Evolutionary conservation across 2,797 vertebrate genomes (phyloP).

Genomic region (Dermochelys coriacea): DNA sequence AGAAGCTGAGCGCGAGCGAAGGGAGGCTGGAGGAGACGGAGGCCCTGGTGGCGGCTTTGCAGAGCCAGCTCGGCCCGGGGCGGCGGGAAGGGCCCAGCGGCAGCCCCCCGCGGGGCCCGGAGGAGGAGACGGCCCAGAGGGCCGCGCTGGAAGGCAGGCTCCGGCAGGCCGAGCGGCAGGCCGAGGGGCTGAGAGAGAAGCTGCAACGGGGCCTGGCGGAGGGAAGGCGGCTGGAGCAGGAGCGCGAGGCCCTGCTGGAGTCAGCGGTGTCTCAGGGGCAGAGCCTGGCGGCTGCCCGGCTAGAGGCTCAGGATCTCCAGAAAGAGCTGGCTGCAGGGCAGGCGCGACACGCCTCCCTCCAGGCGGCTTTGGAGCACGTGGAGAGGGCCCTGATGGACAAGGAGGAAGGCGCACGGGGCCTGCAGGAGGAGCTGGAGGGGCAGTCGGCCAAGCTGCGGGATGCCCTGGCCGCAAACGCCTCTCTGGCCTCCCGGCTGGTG

Average conservation of each 20-base stretch:
- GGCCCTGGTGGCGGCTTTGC: neutral
- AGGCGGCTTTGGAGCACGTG: neutral
- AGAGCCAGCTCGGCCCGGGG: neutral
- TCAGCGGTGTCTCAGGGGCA: neutral
- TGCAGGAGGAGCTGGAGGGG: slow-evolving; percentile 17
- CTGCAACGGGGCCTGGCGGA: neutral
- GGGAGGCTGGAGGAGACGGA: neutral
- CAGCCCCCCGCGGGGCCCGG: too few relatives aligned
- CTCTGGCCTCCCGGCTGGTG: neutral
- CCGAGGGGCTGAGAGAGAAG: neutral
- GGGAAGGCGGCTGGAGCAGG: slow-evolving; percentile 16
- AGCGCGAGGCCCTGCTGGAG: neutral
- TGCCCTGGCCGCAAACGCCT: neutral
- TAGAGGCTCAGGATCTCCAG: neutral
- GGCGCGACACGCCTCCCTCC: neutral
- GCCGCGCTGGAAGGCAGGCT: neutral
- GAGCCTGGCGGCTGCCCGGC: neutral
- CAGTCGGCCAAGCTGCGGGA: neutral
- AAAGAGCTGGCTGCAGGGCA: neutral
- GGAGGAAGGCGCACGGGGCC: neutral
- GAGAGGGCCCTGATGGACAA: neutral
- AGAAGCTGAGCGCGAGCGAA: neutral
- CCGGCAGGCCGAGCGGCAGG: neutral
- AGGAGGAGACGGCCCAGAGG: neutral
- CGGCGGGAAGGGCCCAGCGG: neutral